Percentiles rank a stretch among this genome's conserved stretches.
Evolutionary conservation across 2,888 invertebrate genomes (phyloP).

Genomic region (Noctuana brunneofusca): DNA sequence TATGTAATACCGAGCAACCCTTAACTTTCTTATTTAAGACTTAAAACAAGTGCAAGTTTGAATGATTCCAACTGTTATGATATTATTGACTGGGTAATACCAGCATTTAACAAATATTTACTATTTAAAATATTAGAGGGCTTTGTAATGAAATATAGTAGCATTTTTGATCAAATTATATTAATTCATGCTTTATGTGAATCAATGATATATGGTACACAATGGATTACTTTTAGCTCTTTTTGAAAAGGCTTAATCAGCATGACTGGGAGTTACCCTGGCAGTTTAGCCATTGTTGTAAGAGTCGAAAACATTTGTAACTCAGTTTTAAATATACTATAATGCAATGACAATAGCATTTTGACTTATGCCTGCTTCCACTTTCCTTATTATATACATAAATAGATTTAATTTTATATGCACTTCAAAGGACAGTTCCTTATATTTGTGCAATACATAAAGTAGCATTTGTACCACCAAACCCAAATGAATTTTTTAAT

Average conservation of each 20-base stretch:
- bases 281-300: conserved; percentile 70
- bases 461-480: conserved; percentile 98
- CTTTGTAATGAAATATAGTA: conserved; percentile 76
- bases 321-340: conserved; percentile 81
- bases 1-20: conserved; percentile 37
- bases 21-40: conserved; percentile 35
- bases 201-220: conserved; percentile 72
- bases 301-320: conserved; percentile 76
- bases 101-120: conserved; percentile 79
- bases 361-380: conserved; percentile 18
- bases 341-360: conserved; percentile 57
- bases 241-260: conserved; percentile 61
- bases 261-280: conserved; percentile 64
- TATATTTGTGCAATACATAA: conserved; percentile 84
- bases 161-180: conserved; percentile 78
- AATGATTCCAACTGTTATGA: conserved; percentile 58
- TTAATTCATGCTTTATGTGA: conserved; percentile 76
- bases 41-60: conserved; percentile 65
- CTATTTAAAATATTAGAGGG: conserved; percentile 76
- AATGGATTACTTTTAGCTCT: conserved; percentile 66
- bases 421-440: background rate
- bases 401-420: background rate
- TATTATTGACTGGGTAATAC: conserved; percentile 67
- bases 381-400: background rate
- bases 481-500: conserved; percentile 98